Evolutionary conservation across 2,797 vertebrate species (phyloP), one percentile per base, ranked within the genome.

Genomic region (Poecile montanus): DNA sequence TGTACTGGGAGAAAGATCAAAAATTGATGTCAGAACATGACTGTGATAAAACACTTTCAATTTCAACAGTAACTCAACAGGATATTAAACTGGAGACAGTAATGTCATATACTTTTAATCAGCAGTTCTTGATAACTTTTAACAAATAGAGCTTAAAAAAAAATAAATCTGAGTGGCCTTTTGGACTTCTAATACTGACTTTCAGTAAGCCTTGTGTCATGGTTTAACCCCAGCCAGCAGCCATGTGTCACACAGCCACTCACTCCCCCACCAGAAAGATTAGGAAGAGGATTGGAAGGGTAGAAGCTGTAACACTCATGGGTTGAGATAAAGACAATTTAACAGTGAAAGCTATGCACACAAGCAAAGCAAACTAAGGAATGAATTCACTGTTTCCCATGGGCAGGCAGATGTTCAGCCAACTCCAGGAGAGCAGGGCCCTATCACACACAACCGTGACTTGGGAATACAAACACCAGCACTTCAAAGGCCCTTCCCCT

Each of bases 21-120:
- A 67, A 78, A 58, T 23, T 66, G 58, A 81, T 70, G 62, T 72
- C 61, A 88, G 75, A 74, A 85, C 34, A 75, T 17, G 57, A 88
- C 61, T 56, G n/a, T 63, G 76, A 94, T 78, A 80, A 93, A 92
- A 88, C 63, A 60, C 21, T 78, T 96, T 62, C 38, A 38, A 83
- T 89, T 95, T 77, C 63, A 75, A 71, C 16, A 70, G 76, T 65
- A 81, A 75, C 58, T 83, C 42, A 63, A 50, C 34, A 54, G 51
- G 88, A 66, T 90, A 91, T 93, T 72, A 78, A 93, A 75, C 16
- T 60, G 23, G 23, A 90, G 54, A 18, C 50, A 78, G 50, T 72
- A 77, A 78, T 80, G 36, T 61, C 45, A 77, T 20, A 44, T 29
- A 75, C 26, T 65, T 89, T 54, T 86, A 86, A 91, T 78, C 45